Conservation (phyloP, 2,113 vertebrate species). For the Phylloscopus whistleri region DNA sequence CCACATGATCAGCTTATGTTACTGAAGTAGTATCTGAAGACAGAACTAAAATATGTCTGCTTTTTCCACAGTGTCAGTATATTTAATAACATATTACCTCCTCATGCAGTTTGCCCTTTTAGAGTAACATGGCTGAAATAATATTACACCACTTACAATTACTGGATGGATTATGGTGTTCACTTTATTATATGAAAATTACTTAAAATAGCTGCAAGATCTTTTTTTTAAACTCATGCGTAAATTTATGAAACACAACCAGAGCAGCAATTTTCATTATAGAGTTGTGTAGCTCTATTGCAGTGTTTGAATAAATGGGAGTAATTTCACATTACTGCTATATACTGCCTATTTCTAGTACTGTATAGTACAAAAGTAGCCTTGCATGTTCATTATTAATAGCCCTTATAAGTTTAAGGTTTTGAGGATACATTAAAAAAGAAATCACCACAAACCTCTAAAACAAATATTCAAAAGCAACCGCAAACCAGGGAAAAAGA, state of each 20-base stretch:
- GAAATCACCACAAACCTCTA: background rate
- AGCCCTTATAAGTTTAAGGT: background rate
- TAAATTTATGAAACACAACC: background rate
- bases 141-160: background rate
- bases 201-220: background rate
- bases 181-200: background rate
- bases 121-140: background rate
- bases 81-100: background rate
- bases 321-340: background rate
- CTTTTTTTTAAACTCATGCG: background rate
- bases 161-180: background rate
- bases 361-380: background rate
- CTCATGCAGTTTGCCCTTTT: background rate
- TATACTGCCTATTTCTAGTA: background rate
- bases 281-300: background rate
- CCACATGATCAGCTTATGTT: background rate
- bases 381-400: background rate
- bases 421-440: background rate
- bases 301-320: background rate
- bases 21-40: background rate
- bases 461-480: background rate
- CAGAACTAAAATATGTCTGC: background rate
- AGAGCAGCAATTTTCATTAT: background rate
- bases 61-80: background rate
- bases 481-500: accelerated